phyloP scores from a whole-genome alignment of 2,797 vertebrate species.

The Nannoperca australis region DNA sequence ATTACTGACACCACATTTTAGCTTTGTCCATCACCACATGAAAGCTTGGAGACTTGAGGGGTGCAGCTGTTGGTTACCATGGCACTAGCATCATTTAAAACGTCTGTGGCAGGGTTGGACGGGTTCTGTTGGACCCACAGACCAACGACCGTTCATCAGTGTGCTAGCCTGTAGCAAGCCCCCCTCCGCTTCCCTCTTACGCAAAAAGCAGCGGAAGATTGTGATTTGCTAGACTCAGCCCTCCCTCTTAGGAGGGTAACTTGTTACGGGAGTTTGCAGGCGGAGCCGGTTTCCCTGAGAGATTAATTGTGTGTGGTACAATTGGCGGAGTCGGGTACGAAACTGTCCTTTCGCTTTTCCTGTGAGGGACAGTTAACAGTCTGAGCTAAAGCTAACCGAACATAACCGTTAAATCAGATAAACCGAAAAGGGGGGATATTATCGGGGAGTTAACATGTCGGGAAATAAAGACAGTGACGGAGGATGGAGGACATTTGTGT shows the following conservation, averaged over 20 bases:
- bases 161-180: not conserved
- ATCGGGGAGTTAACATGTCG: slow-evolving; percentile 84
- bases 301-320: slow-evolving; percentile 82
- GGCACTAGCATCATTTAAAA: slow-evolving; percentile 25
- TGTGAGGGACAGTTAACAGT: slow-evolving; percentile 67
- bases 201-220: slow-evolving; percentile 63
- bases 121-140: not conserved
- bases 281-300: slow-evolving; percentile 72
- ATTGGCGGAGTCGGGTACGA: slow-evolving; percentile 75
- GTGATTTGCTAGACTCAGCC: slow-evolving; percentile 81
- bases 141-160: not conserved
- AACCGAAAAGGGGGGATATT: slow-evolving; percentile 31
- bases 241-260: slow-evolving; percentile 77
- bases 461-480: slow-evolving; percentile 93
- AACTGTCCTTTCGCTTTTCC: slow-evolving; percentile 80
- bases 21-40: not conserved
- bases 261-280: slow-evolving; percentile 80
- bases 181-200: slow-evolving; percentile 63
- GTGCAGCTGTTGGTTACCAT: slow-evolving; percentile 11
- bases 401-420: not conserved
- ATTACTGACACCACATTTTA: too few species aligned
- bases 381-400: slow-evolving; percentile 7
- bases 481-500: slow-evolving; percentile 94
- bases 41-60: not conserved
- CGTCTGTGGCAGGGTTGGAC: not conserved